phyloP scores from a whole-genome alignment of 2,113 vertebrate genomes.

The Grantiella picta region DNA sequence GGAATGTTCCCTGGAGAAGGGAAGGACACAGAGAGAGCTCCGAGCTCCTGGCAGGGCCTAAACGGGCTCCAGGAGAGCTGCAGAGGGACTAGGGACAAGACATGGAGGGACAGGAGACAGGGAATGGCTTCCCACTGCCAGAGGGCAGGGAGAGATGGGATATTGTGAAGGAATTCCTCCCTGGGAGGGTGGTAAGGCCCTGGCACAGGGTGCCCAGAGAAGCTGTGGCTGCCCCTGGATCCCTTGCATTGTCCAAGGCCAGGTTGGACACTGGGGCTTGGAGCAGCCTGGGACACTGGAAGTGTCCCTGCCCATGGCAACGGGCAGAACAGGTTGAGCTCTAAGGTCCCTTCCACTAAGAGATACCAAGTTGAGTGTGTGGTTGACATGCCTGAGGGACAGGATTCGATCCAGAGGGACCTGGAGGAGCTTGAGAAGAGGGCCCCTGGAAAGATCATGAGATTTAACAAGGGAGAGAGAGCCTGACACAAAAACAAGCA shows the following conservation, averaged over 20 bases:
- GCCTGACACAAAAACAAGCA: neutral
- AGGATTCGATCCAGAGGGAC: neutral
- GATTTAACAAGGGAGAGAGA: neutral
- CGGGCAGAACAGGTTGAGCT: fast-evolving
- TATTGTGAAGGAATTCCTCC: fast-evolving
- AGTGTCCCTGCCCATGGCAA: neutral
- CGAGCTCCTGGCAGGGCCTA: too few species aligned
- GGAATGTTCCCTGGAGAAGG: neutral
- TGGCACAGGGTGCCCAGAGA: neutral
- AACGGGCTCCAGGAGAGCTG: too few species aligned
- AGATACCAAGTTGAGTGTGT: neutral
- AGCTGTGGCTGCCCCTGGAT: neutral
- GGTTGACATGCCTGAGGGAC: neutral
- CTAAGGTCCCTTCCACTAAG: neutral
- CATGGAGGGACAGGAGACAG: neutral
- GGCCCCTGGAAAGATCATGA: neutral
- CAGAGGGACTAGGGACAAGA: too few species aligned
- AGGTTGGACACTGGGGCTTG: fast-evolving
- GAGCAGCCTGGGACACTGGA: fast-evolving
- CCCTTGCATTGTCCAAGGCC: neutral
- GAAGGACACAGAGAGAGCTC: too few species aligned
- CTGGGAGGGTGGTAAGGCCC: fast-evolving
- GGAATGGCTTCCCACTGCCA: neutral
- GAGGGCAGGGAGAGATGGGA: neutral
- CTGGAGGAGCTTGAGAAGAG: neutral